Evolutionary conservation across 1,140 invertebrate genomes (phyloP).

Genomic region (Drosophila lacertosa): DNA sequence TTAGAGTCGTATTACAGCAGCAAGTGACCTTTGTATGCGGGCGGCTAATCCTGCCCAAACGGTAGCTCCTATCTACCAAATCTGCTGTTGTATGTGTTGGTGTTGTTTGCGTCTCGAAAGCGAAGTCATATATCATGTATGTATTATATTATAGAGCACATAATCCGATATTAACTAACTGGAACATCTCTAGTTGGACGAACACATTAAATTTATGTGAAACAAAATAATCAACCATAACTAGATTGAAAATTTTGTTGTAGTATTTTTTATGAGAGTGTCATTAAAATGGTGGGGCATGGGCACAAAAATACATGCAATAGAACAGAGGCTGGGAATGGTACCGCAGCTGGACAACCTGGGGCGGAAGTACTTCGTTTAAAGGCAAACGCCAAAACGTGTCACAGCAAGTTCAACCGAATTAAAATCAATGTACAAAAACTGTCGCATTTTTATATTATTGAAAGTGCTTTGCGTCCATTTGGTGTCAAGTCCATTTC

Average conservation of each 20-base stretch:
- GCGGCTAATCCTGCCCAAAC: slow-evolving; percentile 32
- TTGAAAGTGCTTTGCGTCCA: slow-evolving; percentile 50
- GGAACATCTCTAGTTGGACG: background rate
- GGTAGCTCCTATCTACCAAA: slow-evolving; percentile 33
- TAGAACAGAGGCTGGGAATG: slow-evolving; percentile 9
- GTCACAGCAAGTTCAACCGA: slow-evolving; percentile 32
- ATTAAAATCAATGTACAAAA: slow-evolving; percentile 26
- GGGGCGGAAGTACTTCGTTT: slow-evolving; percentile 67
- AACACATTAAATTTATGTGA: background rate
- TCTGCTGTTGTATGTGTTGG: slow-evolving; percentile 6
- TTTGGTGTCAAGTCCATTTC: slow-evolving; percentile 78
- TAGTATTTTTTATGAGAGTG: slow-evolving; percentile 42
- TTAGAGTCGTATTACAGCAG: slow-evolving; percentile 76
- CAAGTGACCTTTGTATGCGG: slow-evolving; percentile 56
- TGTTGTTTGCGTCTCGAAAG: slow-evolving; percentile 44
- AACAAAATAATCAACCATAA: slow-evolving; percentile 7
- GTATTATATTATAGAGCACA: slow-evolving; percentile 33
- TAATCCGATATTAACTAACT: slow-evolving; percentile 50
- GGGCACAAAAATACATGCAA: background rate
- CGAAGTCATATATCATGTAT: no score
- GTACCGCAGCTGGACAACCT: slow-evolving; percentile 3
- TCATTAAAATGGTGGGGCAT: slow-evolving; percentile 39
- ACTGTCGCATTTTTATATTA: slow-evolving; percentile 58
- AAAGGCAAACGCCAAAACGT: slow-evolving; percentile 21
- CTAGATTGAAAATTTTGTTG: slow-evolving; percentile 33